phyloP scores from a whole-genome alignment of 2,797 vertebrate genomes.

The Jordanella pulchra region DNA sequence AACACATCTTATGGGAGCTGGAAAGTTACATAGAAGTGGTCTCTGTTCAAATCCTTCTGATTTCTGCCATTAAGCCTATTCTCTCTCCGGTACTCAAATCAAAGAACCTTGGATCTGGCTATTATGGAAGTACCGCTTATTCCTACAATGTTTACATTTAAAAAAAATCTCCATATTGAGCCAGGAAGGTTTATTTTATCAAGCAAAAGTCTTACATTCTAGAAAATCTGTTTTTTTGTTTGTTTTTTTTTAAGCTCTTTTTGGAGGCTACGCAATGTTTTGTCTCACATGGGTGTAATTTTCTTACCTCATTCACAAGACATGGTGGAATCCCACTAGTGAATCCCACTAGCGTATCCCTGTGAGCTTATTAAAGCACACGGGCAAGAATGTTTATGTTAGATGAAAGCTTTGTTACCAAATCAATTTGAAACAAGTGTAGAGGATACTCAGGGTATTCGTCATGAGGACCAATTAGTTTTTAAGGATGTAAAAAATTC shows the following conservation, averaged over 20 bases:
- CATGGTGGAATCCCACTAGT: constrained; percentile 53
- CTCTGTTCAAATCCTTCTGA: constrained; percentile 51
- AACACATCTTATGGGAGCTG: constrained; percentile 52
- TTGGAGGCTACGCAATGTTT: constrained; percentile 53
- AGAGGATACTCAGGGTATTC: constrained; percentile 43
- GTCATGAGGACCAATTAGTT: constrained; percentile 35
- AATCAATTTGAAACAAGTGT: constrained; percentile 53
- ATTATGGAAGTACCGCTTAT: constrained; percentile 48
- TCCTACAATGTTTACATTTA: constrained; percentile 43
- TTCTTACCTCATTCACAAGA: constrained; percentile 66
- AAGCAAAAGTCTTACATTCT: constrained; percentile 43
- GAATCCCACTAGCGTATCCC: constrained; percentile 58
- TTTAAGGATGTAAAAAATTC: constrained; percentile 46
- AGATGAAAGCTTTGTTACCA: constrained; percentile 38
- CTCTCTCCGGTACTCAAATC: constrained; percentile 62
- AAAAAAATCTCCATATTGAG: constrained; percentile 44
- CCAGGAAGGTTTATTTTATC: constrained; percentile 45
- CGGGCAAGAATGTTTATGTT: constrained; percentile 59
- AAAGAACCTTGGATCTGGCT: constrained; percentile 46
- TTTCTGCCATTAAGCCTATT: constrained; percentile 72
- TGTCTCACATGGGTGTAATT: constrained; percentile 57
- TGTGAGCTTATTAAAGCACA: constrained; percentile 56
- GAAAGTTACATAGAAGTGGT: constrained; percentile 42
- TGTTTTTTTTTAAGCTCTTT: constrained; percentile 20
- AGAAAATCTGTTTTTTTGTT: constrained; percentile 52